Percentiles rank a stretch among this genome's conserved stretches.
phyloP scores from a whole-genome alignment of 2,888 invertebrate genomes.

The Tinea semifulvella region DNA sequence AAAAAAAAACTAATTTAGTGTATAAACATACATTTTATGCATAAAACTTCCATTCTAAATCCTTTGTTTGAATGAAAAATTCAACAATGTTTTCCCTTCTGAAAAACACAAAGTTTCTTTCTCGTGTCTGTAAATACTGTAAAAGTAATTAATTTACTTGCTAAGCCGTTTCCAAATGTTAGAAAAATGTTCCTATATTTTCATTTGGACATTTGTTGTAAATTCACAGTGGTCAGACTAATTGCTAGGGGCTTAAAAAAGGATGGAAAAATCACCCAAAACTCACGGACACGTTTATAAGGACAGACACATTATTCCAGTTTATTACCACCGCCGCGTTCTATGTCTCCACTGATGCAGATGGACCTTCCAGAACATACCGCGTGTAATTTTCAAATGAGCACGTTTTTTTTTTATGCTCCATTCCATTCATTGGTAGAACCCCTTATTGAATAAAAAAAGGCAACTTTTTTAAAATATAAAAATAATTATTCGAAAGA shows the following conservation, averaged over 20 bases:
- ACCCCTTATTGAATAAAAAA: too few species aligned
- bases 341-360: too few species aligned
- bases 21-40: not conserved
- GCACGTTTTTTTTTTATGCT: too few species aligned
- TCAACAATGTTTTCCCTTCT: not conserved
- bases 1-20: not conserved
- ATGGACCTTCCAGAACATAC: too few species aligned
- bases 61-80: not conserved
- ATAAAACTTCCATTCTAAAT: not conserved
- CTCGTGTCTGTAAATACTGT: conserved; percentile 5
- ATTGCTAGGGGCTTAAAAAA: conserved; percentile 7
- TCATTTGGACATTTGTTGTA: conserved; percentile 1
- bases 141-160: conserved; percentile 14
- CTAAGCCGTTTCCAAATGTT: conserved; percentile 6
- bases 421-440: too few species aligned
- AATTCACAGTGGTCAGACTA: conserved; percentile 1
- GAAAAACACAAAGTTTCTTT: not conserved
- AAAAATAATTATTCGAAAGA: too few species aligned
- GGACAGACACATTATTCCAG: too few species aligned
- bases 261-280: not conserved
- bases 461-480: too few species aligned
- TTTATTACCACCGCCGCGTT: too few species aligned
- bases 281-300: too few species aligned
- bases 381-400: too few species aligned
- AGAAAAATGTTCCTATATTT: conserved; percentile 8